These are phyloP conservation scores for Gnathonemus echidnorhynchus DNA, from an alignment of 2,113 vertebrate genomes.

Conservation along the genomic window DNA sequence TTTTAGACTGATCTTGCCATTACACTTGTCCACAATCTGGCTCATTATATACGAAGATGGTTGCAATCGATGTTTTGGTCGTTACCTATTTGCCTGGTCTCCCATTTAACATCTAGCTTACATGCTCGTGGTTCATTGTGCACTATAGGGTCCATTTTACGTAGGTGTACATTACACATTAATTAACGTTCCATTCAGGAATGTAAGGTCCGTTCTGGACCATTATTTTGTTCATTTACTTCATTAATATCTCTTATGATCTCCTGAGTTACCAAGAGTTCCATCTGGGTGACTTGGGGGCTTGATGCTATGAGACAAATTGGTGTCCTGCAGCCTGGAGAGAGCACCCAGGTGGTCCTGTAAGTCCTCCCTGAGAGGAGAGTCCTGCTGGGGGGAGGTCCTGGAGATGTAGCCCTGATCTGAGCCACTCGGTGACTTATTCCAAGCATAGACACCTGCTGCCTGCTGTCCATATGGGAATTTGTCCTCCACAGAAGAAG, in stretches of 20 bases:
- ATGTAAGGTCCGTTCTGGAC: not conserved
- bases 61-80: not conserved
- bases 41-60: not conserved
- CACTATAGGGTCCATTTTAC: not conserved
- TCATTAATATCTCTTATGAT: not conserved
- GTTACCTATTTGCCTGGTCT: not conserved
- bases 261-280: not conserved
- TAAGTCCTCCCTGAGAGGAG: conserved; percentile 31
- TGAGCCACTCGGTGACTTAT: conserved; percentile 67
- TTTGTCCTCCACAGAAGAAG: not conserved
- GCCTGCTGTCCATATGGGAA: not conserved
- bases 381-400: conserved; percentile 54
- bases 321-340: conserved; percentile 67
- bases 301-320: conserved; percentile 50
- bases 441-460: conserved; percentile 22
- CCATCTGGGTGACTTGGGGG: not conserved
- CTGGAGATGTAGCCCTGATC: conserved; percentile 86
- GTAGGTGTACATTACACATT: not conserved
- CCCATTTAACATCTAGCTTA: not conserved
- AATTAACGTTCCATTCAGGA: not conserved
- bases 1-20: not conserved
- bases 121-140: not conserved
- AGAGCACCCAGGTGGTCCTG: conserved; percentile 57
- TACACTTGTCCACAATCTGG: not conserved
- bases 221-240: not conserved